Conservation (phyloP, 1,140 invertebrate species). For the Rhopalosiphum maidis region DNA sequence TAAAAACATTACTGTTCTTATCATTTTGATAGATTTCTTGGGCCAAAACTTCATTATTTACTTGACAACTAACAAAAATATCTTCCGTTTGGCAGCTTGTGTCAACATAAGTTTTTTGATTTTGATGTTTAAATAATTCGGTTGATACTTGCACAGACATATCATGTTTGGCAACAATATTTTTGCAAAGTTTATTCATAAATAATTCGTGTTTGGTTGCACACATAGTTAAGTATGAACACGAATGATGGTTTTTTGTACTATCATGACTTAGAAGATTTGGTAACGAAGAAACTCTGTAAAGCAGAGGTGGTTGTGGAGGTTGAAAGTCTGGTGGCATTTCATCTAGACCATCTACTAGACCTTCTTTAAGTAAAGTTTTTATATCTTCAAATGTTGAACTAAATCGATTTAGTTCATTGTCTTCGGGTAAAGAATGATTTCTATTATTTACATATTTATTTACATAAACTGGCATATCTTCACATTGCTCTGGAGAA, state of each 20-base stretch:
- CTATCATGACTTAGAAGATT: constrained; percentile 65
- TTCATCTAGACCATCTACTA: constrained; percentile 67
- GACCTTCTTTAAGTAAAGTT: constrained; percentile 74
- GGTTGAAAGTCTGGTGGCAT: constrained; percentile 66
- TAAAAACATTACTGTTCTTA: not conserved
- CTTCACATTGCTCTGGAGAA: not conserved
- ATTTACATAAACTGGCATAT: not conserved
- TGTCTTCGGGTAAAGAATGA: constrained; percentile 41
- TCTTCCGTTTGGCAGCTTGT: constrained; percentile 58
- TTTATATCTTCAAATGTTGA: constrained; percentile 82
- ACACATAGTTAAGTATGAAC: constrained; percentile 62
- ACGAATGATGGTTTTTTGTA: constrained; percentile 64
- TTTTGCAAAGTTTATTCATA: constrained; percentile 61
- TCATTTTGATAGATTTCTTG: not conserved
- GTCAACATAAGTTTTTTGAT: constrained; percentile 44
- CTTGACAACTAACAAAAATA: constrained; percentile 27
- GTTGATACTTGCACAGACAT: constrained; percentile 58
- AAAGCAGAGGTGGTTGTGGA: constrained; percentile 69
- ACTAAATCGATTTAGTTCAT: constrained; percentile 73
- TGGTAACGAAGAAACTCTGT: constrained; percentile 73
- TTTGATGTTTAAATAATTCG: constrained; percentile 52
- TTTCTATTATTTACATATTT: constrained; percentile 47
- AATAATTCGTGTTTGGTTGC: constrained; percentile 59
- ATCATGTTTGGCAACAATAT: constrained; percentile 51
- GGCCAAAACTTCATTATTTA: not conserved